Evolutionary conservation across 2,888 invertebrate genomes (phyloP), one percentile per base, ranked within the genome.

Genomic region (Synanthedon andrenaeformis): DNA sequence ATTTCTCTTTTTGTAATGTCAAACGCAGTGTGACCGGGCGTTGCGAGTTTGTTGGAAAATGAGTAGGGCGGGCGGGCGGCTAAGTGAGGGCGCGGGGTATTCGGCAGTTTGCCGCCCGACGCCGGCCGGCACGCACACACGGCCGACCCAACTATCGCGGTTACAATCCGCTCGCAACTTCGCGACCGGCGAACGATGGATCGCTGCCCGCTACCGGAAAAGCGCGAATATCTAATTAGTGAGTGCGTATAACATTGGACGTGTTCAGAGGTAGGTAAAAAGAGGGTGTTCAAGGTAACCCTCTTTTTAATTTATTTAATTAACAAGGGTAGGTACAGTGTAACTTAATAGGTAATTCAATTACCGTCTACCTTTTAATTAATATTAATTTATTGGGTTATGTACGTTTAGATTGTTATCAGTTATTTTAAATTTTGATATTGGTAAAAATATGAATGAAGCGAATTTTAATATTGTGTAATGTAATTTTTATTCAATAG

Each of bases 81-180:
- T 56, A 35, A 51, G 57, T 54, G 56, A 51, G 62, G 50, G 61
- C 58, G 66, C 55, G 67, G 63, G 65, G 65, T 72, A 71, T 62
- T 62, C 55, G 58, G 59, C 73, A 84, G 85, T 85, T 77, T 69
- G 75, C 74, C 78, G 77, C 74, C 68, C 64, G 72, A 73, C 82
- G 74, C 73, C 75, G 78, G 74, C 70, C 70, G 74, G 79, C 77
- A 74, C 72, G 73, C 63, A 65, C 65, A 62, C 65, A 63, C 62
- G 61, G 58, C 59, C 56, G 53, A 60, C 55, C 53, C 57, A 56
- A 59, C 59, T 52, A 23, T 5, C 56, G 41, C 48, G 51, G 51
- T 49, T 55, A 55, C 53, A 11, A n/a, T 4, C 45, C 13, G 45
- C 48, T n/a, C 28, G 41, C 54, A 51, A 45, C 45, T 45, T 45